Evolutionary conservation across 1,140 invertebrate species (phyloP).

Genomic region (Dinoponera quadriceps): DNA sequence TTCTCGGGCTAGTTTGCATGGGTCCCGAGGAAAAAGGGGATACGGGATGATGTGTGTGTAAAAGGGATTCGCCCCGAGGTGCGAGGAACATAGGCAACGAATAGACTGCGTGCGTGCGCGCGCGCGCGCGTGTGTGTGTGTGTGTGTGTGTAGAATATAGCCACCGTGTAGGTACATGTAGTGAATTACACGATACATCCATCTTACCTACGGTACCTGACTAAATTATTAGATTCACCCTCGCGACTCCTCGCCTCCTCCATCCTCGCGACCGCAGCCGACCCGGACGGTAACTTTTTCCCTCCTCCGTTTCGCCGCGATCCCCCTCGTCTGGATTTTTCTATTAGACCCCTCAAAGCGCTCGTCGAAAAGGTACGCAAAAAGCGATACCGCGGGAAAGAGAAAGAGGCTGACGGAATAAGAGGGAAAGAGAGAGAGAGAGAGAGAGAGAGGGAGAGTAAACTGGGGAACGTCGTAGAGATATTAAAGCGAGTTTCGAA

Average conservation of each 20-base stretch:
- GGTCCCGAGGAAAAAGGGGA: slow-evolving; percentile 29
- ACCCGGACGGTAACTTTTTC: slow-evolving; percentile 60
- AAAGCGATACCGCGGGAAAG: slow-evolving; percentile 18
- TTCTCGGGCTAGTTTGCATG: slow-evolving; percentile 51
- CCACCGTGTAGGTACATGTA: neutral
- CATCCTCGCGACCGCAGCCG: slow-evolving; percentile 25
- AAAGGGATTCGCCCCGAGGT: slow-evolving; percentile 2
- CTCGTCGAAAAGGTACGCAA: slow-evolving; percentile 45
- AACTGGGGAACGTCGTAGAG: neutral
- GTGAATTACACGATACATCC: slow-evolving; percentile 36
- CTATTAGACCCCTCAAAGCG: slow-evolving; percentile 52
- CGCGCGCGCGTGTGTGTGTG: no score
- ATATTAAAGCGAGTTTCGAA: slow-evolving; percentile 47
- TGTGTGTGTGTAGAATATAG: slow-evolving; percentile 11
- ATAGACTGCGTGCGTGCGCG: slow-evolving; percentile 1
- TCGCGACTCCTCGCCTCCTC: slow-evolving; percentile 44
- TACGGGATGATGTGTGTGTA: slow-evolving; percentile 27
- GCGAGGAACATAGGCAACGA: slow-evolving; percentile 25
- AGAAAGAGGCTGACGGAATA: no score
- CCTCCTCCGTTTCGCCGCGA: slow-evolving; percentile 8
- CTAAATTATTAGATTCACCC: slow-evolving; percentile 74
- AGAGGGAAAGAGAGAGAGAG: neutral
- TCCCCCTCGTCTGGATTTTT: slow-evolving; percentile 45
- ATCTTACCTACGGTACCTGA: slow-evolving; percentile 41
- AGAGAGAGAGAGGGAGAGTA: neutral